Percentiles rank a stretch among this genome's conserved stretches.
phyloP scores from a whole-genome alignment of 2,797 vertebrate genomes.

The Taenioides sp. region DNA sequence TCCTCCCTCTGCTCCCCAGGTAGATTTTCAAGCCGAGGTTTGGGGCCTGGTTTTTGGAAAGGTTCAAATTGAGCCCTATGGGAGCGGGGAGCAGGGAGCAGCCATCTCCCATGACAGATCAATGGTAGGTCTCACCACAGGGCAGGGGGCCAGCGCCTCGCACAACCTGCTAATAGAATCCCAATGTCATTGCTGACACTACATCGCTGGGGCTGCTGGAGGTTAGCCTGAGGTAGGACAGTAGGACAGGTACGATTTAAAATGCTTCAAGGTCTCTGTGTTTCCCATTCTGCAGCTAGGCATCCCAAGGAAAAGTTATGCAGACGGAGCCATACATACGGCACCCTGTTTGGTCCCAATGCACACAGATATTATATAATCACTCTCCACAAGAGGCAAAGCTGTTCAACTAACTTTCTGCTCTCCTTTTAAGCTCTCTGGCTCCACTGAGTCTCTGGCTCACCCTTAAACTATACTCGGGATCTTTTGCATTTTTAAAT shows the following conservation, averaged over 20 bases:
- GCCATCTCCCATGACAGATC: conserved; percentile 84
- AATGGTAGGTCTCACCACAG: conserved; percentile 81
- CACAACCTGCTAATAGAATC: conserved; percentile 81
- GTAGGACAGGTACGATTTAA: conserved; percentile 53
- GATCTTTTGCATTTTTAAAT: conserved; percentile 47
- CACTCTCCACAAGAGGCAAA: conserved; percentile 8
- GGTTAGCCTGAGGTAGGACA: conserved; percentile 68
- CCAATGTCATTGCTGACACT: conserved; percentile 82
- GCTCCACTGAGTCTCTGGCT: conserved; percentile 21
- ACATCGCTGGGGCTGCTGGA: conserved; percentile 67
- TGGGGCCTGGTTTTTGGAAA: conserved; percentile 66
- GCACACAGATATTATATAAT: conserved; percentile 11
- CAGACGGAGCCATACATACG: neutral
- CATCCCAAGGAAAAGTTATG: conserved; percentile 3
- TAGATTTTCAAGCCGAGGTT: conserved; percentile 64
- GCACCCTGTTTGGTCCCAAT: conserved; percentile 9
- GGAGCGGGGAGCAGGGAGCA: conserved; percentile 70
- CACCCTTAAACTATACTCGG: conserved; percentile 30
- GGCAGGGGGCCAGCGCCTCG: conserved; percentile 75
- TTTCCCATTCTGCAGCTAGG: conserved; percentile 29
- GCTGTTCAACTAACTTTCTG: conserved; percentile 9
- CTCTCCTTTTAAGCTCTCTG: conserved; percentile 18
- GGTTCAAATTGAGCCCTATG: conserved; percentile 77
- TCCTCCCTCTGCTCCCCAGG: conserved; percentile 52
- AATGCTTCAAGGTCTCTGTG: conserved; percentile 42